Base-by-base conservation (phyloP, 23 tunicate genomes). In the Ascidia mentula region DNA sequence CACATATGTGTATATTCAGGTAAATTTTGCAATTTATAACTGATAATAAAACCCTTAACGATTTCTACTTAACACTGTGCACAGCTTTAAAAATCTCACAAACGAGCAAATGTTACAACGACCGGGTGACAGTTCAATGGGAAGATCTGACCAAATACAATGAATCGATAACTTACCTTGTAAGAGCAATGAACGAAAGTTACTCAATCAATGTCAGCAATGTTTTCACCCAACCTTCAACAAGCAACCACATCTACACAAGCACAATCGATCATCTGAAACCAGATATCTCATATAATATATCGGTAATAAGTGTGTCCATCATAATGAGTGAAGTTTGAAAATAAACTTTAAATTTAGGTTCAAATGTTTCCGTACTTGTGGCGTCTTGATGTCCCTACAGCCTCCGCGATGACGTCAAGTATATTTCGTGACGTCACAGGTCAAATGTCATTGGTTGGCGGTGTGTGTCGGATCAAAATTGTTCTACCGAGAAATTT, bases 231-330 rank as follows among this genome's bases (percentile, higher is more conserved):
- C 65, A 53, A 53, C 7, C 65, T 53, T 53, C 65, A 6, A 53
- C 65, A 53, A 53, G 65, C 7, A 53, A 53, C 65, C 65, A 53
- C 65, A 53, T 53, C 65, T 53, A 53, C 65, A 53, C 65, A 53
- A 53, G 65, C 65, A 53, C 65, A 9, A 5, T 53, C 7, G 13
- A 9, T 3, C 22, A 53, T 28, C 65, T 53, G 1, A 9, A 5
- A 9, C 65, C 65, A 53, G 65, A 53, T 53, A 28, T 5, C 24
- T 53, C 65, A 5, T 53, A 53, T 53, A 28, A 5, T 3, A 28
- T 53, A 5, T 53, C 65, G 65, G 65, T 53, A 53, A 9, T n/a
- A n/a, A n/a, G n/a, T n/a, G n/a, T n/a, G 65, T 53, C 28, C 24
- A 6, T 20, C 22, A 53, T 9, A 5, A 3, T 53, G 4, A 20